Evolutionary conservation across 2,797 vertebrate species (phyloP), one percentile per base, ranked within the genome.

Genomic region (Oreonectes daqikongensis): DNA sequence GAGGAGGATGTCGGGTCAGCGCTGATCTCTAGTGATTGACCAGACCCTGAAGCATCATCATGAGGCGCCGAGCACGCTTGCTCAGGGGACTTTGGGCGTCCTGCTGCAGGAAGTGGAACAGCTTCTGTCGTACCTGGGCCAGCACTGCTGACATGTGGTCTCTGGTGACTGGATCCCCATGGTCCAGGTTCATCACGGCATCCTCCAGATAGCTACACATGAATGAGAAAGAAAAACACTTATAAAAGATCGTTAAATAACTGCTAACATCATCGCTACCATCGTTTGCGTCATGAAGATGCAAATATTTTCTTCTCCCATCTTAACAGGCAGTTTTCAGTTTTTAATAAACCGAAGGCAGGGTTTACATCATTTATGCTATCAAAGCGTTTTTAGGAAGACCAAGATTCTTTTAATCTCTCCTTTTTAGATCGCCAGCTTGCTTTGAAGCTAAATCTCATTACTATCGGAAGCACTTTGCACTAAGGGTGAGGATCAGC

Each of bases 121-220:
- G 94, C 91, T 98, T 99, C 83, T 96, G 96, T 59, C 94, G 91
- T 75, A 99, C 95, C 90, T 98, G 97, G 83, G 92, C 85, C 92
- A 98, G 90, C 79, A 99, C 95, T 0, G 95, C 95, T n/a, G 95
- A 92, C 95, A 99, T 97, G 93, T 99, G 97, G 91, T 99, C 98
- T 72, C 95, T 88, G 30, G 95, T 99, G 86, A 99, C 94, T n/a
- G 96, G 96, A 88, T 99, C 95, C 0, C 93, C 90, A 86, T 97
- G 95, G 91, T 99, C 96, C 86, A 99, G 90, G 76, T 98, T 96
- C 95, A 99, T 96, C 86, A 99, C 94, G 0, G 98, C 98, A 17
- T 99, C 97, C 86, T 99, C 97, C 86, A 99, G 83, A 89, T 99
- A 99, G 87, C 97, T 99, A 84, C 32, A 77, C 15, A 66, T 17